These are phyloP conservation scores for Heteromormyrus szaboi DNA, from an alignment of 2,797 vertebrate species.

Conservation along the genomic window DNA sequence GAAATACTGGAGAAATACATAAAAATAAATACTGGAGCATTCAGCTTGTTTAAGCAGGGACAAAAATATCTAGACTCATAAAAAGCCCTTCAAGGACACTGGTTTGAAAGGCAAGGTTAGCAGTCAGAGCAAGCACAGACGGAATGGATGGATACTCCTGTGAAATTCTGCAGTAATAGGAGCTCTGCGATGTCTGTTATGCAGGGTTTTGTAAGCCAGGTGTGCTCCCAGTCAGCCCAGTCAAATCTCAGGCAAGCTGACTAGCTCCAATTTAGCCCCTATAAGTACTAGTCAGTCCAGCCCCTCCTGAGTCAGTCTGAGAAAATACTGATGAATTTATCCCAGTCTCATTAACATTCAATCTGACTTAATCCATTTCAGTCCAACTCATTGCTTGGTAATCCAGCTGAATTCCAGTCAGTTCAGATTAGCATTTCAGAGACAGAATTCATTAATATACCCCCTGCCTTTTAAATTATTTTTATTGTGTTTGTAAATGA, in stretches of 20 bases:
- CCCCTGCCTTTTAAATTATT: neutral
- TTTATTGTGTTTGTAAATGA: conserved; percentile 12
- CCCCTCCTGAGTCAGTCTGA: neutral
- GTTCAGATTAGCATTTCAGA: neutral
- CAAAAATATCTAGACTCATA: neutral
- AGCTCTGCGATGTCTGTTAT: neutral
- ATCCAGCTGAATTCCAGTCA: neutral
- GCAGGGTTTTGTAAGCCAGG: neutral
- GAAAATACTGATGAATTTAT: neutral
- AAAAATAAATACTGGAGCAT: neutral
- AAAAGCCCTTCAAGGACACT: neutral
- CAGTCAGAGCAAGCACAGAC: neutral
- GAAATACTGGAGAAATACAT: neutral
- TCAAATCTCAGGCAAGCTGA: neutral
- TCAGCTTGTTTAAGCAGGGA: conserved; percentile 2
- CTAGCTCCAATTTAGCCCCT: neutral
- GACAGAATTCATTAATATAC: neutral
- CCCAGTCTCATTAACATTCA: neutral
- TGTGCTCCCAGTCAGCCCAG: neutral
- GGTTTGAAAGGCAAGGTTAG: neutral
- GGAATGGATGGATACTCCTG: neutral
- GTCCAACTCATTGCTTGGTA: neutral
- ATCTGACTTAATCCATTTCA: neutral
- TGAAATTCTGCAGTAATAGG: neutral
- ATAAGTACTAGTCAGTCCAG: neutral